phyloP scores from a whole-genome alignment of 2,888 invertebrate species.

The Parascotia fuliginaria region DNA sequence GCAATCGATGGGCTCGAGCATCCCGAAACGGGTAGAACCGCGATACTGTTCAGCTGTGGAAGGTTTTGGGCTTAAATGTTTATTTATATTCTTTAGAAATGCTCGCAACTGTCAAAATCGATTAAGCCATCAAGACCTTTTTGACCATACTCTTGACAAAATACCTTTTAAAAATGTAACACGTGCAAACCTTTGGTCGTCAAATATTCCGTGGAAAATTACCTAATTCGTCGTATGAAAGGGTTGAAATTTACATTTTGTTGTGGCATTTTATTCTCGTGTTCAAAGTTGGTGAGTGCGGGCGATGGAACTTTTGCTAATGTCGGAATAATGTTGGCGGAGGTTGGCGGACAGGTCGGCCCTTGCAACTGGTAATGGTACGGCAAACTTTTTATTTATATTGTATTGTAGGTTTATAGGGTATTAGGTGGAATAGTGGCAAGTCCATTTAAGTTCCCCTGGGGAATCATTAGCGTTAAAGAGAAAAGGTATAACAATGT shows the following conservation, averaged over 20 bases:
- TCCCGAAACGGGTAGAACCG: no score
- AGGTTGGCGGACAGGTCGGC: slow-evolving; percentile 36
- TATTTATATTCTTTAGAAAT: no score
- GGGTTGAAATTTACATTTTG: slow-evolving; percentile 70
- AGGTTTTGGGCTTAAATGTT: no score
- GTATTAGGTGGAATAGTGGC: slow-evolving; percentile 32
- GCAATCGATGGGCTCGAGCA: no score
- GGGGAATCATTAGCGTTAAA: slow-evolving; percentile 39
- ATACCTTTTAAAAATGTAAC: slow-evolving; percentile 29
- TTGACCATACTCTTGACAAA: no score
- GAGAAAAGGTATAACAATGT: slow-evolving; percentile 1
- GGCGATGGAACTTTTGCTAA: slow-evolving; percentile 69
- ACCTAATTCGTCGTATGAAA: slow-evolving; percentile 57
- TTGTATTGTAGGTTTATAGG: slow-evolving; percentile 48
- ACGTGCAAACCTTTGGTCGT: slow-evolving; percentile 31
- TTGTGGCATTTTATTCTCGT: slow-evolving; percentile 64
- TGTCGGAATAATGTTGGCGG: slow-evolving; percentile 69
- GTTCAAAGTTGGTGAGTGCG: slow-evolving; percentile 62
- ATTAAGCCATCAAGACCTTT: no score
- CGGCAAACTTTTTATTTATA: slow-evolving; percentile 52
- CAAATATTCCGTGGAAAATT: slow-evolving; percentile 49
- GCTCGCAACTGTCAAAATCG: no score
- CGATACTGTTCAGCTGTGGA: no score
- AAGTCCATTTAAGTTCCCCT: slow-evolving; percentile 37
- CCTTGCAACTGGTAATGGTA: slow-evolving; percentile 45